Evolutionary conservation across 2,888 invertebrate species (phyloP).

Genomic region (Catocala fraxini): DNA sequence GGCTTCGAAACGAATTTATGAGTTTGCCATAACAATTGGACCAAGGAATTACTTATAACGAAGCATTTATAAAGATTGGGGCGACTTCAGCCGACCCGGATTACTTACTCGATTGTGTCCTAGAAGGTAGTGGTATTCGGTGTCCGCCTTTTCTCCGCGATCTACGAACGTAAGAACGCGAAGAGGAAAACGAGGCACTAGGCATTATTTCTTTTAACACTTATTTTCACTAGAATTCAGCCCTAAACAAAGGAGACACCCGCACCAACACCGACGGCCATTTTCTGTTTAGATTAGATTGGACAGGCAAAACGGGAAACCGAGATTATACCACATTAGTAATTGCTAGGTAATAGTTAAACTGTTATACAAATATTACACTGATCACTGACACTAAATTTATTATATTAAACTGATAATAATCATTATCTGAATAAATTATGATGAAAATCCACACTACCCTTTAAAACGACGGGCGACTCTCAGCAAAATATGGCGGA

Average conservation of each 20-base stretch:
- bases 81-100: constrained; percentile 83
- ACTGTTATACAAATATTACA: constrained; percentile 67
- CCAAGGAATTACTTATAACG: constrained; percentile 70
- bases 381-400: constrained; percentile 77
- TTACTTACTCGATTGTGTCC: constrained; percentile 93
- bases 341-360: constrained; percentile 57
- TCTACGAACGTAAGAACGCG: constrained; percentile 96
- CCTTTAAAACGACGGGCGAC: constrained; percentile 79
- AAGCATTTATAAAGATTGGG: constrained; percentile 68
- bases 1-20: constrained; percentile 37
- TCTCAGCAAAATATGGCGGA: constrained; percentile 85
- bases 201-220: constrained; percentile 92
- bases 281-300: constrained; percentile 91
- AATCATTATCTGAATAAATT: constrained; percentile 78
- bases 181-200: constrained; percentile 97
- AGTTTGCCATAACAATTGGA: constrained; percentile 52
- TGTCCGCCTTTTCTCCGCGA: constrained; percentile 97
- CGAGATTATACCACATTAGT: constrained; percentile 74
- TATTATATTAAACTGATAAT: constrained; percentile 75
- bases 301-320: constrained; percentile 82
- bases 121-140: constrained; percentile 93
- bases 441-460: constrained; percentile 75
- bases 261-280: constrained; percentile 94
- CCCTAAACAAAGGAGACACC: constrained; percentile 94
- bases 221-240: constrained; percentile 87